Evolutionary conservation across 2,797 vertebrate species (phyloP).

Genomic region (Sebastes itinus): DNA sequence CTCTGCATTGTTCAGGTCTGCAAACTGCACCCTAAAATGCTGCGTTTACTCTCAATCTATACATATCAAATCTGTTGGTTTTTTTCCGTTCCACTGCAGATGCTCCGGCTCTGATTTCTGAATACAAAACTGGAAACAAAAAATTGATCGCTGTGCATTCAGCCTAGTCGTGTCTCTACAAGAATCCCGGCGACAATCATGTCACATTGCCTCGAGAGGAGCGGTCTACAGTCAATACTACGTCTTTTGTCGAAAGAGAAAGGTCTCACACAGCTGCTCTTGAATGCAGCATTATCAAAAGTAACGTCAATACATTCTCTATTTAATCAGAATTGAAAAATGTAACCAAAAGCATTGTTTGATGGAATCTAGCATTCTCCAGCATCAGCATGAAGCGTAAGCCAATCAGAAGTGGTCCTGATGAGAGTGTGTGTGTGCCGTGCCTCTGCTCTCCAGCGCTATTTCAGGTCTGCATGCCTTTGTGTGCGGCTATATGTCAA

Average conservation of each 20-base stretch:
- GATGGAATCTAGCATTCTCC: neutral
- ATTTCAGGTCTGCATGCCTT: conserved; percentile 62
- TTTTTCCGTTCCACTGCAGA: neutral
- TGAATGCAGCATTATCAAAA: neutral
- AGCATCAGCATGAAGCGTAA: conserved; percentile 14
- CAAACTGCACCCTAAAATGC: neutral
- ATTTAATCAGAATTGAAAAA: neutral
- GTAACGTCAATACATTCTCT: neutral
- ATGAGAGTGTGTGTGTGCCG: conserved; percentile 25
- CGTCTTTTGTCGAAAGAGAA: conserved; percentile 47
- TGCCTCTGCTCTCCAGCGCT: conserved; percentile 30
- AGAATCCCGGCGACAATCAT: neutral
- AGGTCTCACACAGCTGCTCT: conserved; percentile 21
- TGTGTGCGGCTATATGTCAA: conserved; percentile 74
- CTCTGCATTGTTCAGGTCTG: neutral
- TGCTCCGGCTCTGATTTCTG: neutral
- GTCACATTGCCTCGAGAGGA: conserved; percentile 13
- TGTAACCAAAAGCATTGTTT: neutral
- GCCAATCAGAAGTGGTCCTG: conserved; percentile 76
- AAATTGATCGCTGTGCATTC: conserved; percentile 20
- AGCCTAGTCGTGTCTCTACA: conserved; percentile 8
- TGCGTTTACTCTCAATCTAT: neutral
- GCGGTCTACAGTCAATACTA: neutral
- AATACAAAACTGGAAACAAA: conserved; percentile 10
- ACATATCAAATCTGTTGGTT: neutral